Evolutionary conservation across 2,113 vertebrate species (phyloP), one percentile per base, ranked within the genome.

Genomic region (Vimba vimba): DNA sequence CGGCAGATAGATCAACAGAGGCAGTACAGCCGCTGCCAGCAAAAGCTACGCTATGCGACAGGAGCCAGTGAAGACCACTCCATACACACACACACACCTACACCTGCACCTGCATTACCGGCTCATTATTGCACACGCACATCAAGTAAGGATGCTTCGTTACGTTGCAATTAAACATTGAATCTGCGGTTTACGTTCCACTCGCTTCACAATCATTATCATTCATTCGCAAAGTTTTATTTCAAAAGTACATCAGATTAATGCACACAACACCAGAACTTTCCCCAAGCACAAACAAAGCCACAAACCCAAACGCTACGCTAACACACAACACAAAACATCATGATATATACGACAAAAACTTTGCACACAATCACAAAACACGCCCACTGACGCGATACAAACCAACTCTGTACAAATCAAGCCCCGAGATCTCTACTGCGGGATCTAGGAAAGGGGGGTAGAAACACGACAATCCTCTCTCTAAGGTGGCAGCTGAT

Each of bases 31-130:
- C 17, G 62, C 62, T 82, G 79, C 62, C 62, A 82, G 79, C 79
- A 50, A 66, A 82, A 57, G 66, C 71, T 60, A 78, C 83, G 74
- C 86, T 87, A 87, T 89, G 88, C 86, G 88, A 75, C 88, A 89
- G 52, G 66, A 87, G 78, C 76, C 64, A 68, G 55, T 81, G 36
- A 86, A 84, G 27, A 86, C 64, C 25, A 79, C 43, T 43, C 43
- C 43, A 43, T 43, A 43, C 43, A 43, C 69, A 75, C 3, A 75
- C 74, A 71, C 60, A 50, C 33, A 75, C 78, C 68, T 57, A 39
- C 25, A 74, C 66, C 45, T 71, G 66, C 66, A 73, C 81, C 81
- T 73, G 68, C 81, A 83, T 25, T n/a, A 73, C 68, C 33, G 13
- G 47, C 81, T 55, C 25, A 79, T 33, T 17, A 79, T 57, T 4